Percentiles rank a stretch among this genome's conserved stretches.
Conservation (phyloP, 1,140 invertebrate genomes). For the Triops longicaudatus region DNA sequence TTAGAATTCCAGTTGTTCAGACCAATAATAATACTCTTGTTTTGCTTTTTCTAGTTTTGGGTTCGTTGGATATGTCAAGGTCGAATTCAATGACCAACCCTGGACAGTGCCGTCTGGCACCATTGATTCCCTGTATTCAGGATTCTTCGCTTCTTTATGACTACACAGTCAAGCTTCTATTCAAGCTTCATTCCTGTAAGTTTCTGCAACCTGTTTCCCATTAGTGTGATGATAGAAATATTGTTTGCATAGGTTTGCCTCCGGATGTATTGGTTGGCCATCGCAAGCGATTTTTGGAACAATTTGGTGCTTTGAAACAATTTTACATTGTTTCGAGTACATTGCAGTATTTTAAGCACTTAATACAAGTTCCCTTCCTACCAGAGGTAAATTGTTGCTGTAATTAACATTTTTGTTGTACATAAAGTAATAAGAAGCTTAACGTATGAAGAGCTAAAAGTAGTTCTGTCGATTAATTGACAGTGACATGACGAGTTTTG, state of each 20-base stretch:
- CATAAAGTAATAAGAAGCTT: no score
- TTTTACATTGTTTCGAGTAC: conserved; percentile 90
- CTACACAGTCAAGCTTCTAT: conserved; percentile 89
- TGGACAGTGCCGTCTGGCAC: conserved; percentile 91
- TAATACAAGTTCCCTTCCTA: conserved; percentile 85
- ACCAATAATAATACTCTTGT: neutral
- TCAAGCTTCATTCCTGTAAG: conserved; percentile 78
- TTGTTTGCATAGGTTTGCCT: conserved; percentile 54
- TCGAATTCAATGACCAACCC: conserved; percentile 95
- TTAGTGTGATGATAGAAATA: neutral
- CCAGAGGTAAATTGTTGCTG: conserved; percentile 59
- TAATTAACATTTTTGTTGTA: no score
- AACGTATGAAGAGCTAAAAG: no score
- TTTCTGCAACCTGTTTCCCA: conserved; percentile 22
- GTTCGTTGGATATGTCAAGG: conserved; percentile 81
- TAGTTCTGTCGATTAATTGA: no score
- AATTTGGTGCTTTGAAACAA: conserved; percentile 78
- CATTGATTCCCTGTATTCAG: conserved; percentile 94
- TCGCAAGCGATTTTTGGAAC: conserved; percentile 77
- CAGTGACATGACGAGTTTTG: no score
- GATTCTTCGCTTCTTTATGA: conserved; percentile 95
- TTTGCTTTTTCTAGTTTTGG: conserved; percentile 65
- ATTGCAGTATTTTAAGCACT: conserved; percentile 94
- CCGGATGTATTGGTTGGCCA: conserved; percentile 85
- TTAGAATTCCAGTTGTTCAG: conserved; percentile 19